Base-by-base conservation (phyloP, 2,113 vertebrate species). In the Aegypius monachus region DNA sequence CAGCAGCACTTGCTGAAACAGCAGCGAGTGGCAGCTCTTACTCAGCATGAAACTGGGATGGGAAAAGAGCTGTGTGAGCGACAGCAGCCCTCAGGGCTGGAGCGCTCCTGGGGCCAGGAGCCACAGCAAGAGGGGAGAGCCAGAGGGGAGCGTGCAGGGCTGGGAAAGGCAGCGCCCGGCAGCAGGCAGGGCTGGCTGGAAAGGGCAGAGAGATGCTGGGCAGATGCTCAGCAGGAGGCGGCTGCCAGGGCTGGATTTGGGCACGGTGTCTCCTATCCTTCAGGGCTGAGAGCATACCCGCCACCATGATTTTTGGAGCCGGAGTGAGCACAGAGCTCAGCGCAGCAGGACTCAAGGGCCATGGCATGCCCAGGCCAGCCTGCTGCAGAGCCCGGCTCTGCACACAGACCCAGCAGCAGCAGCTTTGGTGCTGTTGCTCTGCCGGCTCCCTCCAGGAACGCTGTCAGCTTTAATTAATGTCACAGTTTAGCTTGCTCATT, bases 381-480 rank as follows among this genome's bases (percentile, higher is more conserved):
- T 61, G 31, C 45, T 77, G 75, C 63, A 50, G 50, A 83, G 87
- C 55, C 45, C 2, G 0, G 32, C 75, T 83, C 58, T 66, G 68
- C 5, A 4, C 61, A 40, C 38, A 72, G 52, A 32, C 74, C 53
- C 59, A 73, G 83, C 58, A 94, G 48, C 92, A 65, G 82, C 5
- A 3, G 77, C 86, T 94, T 86, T 6, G 4, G 47, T 2, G 16
- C 86, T 78, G 61, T 42, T 5, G 26, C 73, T 95, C 78, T 87
- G 90, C 88, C 7, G 4, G 50, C 52, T 96, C 84, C 91, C 93
- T 91, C 84, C 73, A 91, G 87, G 91, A 94, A 71, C 1, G 2
- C 84, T 90, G 95, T 96, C 96, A 87, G 81, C 66, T 85, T 62
- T 59, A 82, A 95, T 97, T 89, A 96, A 65, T 45, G 61, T 97